Base-by-base conservation (phyloP, 2,888 invertebrate species). In the Gryllus longicercus region DNA sequence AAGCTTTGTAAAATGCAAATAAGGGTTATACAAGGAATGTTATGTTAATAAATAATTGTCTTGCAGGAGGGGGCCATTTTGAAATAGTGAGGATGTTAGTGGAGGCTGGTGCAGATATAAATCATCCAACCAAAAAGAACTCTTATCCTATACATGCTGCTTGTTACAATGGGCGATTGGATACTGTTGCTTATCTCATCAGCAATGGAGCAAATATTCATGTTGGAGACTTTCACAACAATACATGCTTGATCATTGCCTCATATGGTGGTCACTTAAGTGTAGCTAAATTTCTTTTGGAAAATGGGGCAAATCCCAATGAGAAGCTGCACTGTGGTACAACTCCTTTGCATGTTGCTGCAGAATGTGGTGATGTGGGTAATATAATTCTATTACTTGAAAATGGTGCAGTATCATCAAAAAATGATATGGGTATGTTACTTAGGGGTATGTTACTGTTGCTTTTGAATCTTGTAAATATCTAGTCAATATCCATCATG, bases 161-260 rank as follows among this genome's bases (percentile, higher is more conserved):
- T 21, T 97, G 97, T 88, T 97, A 95, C 86, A 95, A 96, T 86
- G 97, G 97, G 83, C 88, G 96, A 79, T 88, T 96, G 82, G 96
- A 97, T 85, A 95, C 97, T 82, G 96, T 97, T n/a, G 93, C 93
- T 85, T 97, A 95, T 87, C 88, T 97, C 79, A 92, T 94, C 1
- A 90, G 94, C 81, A 94, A 96, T 84, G 92, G 92, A 1, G 97
- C 96, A 0, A 93, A 97, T 85, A 91, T 97, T 83, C 93, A 96
- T 85, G 93, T 94, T 76, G 93, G 96, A 0, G 97, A 97, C 87
- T 93, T 94, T 85, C 96, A 94, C 85, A 96, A 96, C 85, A 97
- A 96, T 85, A 96, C 96, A 0, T 96, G 96, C 85, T 89, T 97
- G 23, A 97, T 97, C 96, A 96, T 97, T 83, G 94, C 95, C 2